These are phyloP conservation scores for Brenthis daphne DNA, from an alignment of 2,888 invertebrate species.

Conservation along the genomic window DNA sequence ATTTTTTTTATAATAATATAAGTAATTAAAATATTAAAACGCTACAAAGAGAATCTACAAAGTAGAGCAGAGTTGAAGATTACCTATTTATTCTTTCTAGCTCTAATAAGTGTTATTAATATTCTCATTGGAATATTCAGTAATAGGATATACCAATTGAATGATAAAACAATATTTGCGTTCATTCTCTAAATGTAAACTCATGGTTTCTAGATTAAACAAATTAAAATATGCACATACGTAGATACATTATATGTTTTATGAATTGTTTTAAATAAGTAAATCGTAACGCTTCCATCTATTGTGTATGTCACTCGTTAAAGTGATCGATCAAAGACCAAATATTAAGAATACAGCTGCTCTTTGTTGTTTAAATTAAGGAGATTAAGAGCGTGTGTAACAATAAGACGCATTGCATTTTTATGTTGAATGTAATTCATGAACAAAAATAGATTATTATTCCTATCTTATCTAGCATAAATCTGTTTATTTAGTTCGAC, in stretches of 20 bases:
- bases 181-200: no score
- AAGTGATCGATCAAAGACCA: conserved; percentile 19
- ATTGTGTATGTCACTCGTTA: conserved; percentile 15
- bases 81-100: no score
- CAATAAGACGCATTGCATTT: neutral
- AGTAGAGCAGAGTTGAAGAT: no score
- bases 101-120: no score
- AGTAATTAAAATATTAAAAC: no score
- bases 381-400: conserved; percentile 14
- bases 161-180: no score
- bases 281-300: conserved; percentile 6
- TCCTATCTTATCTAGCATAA: neutral
- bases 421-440: neutral
- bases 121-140: no score
- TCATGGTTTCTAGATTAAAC: no score
- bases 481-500: no score
- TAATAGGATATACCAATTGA: no score
- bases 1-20: neutral
- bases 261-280: neutral
- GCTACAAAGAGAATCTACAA: no score
- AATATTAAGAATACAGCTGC: conserved; percentile 24
- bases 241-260: neutral
- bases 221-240: neutral
- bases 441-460: neutral
- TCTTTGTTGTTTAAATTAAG: conserved; percentile 20